Conservation (phyloP, 2,113 vertebrate species). For the Nettapus auritus region DNA sequence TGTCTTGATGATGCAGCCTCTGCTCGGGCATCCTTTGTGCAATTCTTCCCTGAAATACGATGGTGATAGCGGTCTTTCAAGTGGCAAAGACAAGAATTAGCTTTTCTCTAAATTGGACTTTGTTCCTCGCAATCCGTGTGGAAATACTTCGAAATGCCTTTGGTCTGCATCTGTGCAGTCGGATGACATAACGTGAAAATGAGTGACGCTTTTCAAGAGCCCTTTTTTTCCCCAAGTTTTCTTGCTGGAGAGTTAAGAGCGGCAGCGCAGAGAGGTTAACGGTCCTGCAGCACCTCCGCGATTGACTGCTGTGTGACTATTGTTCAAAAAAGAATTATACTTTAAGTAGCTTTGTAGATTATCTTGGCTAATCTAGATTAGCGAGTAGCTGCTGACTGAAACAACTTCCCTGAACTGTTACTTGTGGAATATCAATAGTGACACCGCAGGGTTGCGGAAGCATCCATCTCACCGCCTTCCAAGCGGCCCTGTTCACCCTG, state of each 20-base stretch:
- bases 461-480: not conserved
- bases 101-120: not conserved
- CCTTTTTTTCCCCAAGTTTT: not conserved
- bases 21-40: not conserved
- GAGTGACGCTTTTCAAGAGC: not conserved
- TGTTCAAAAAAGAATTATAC: constrained; percentile 47
- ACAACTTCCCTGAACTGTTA: not conserved
- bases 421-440: not conserved
- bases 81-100: not conserved
- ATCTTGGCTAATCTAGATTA: constrained; percentile 52
- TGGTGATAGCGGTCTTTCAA: not conserved
- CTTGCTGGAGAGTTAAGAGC: not conserved
- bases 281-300: not conserved
- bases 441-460: not conserved
- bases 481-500: not conserved
- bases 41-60: not conserved
- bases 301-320: constrained; percentile 31
- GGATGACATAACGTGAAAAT: not conserved
- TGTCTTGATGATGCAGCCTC: not conserved
- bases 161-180: not conserved
- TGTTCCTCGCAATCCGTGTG: not conserved
- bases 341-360: constrained; percentile 63
- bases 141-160: not conserved
- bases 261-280: not conserved
- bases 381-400: constrained; percentile 44